These are phyloP conservation scores for Perccottus glenii DNA, from an alignment of 2,113 vertebrate genomes.

Conservation along the genomic window DNA sequence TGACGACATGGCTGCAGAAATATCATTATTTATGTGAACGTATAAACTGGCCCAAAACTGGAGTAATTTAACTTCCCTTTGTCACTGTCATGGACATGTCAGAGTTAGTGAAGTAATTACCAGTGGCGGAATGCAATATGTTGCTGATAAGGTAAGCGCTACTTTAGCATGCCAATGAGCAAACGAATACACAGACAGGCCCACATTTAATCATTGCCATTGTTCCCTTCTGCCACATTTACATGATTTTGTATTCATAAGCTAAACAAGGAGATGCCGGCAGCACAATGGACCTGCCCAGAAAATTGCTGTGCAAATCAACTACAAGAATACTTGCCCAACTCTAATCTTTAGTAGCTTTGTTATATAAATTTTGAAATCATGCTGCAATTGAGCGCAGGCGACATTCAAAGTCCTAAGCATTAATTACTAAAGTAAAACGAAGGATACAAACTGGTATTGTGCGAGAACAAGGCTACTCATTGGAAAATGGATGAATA, in stretches of 20 bases:
- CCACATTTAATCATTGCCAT: slow-evolving; percentile 39
- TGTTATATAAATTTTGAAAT: slow-evolving; percentile 19
- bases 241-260: slow-evolving; percentile 42
- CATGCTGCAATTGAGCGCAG: slow-evolving; percentile 8
- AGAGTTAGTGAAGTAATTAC: slow-evolving; percentile 25
- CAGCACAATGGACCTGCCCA: slow-evolving; percentile 26
- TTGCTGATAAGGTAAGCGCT: slow-evolving; percentile 25
- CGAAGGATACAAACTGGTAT: not conserved
- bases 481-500: slow-evolving; percentile 6
- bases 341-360: slow-evolving; percentile 23
- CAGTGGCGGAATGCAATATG: slow-evolving; percentile 29
- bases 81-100: slow-evolving; percentile 30
- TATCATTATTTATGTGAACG: slow-evolving; percentile 10
- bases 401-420: slow-evolving; percentile 1
- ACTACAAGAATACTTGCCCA: slow-evolving; percentile 4
- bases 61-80: slow-evolving; percentile 15
- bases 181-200: slow-evolving; percentile 11
- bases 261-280: slow-evolving; percentile 32
- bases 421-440: slow-evolving; percentile 17
- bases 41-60: slow-evolving; percentile 5
- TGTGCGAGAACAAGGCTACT: not conserved
- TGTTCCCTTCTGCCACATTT: slow-evolving; percentile 27
- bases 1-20: not conserved
- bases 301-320: slow-evolving; percentile 29
- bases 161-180: slow-evolving; percentile 33